Evolutionary conservation across 2,113 vertebrate genomes (phyloP).

Genomic region (Alexandromys fortis): DNA sequence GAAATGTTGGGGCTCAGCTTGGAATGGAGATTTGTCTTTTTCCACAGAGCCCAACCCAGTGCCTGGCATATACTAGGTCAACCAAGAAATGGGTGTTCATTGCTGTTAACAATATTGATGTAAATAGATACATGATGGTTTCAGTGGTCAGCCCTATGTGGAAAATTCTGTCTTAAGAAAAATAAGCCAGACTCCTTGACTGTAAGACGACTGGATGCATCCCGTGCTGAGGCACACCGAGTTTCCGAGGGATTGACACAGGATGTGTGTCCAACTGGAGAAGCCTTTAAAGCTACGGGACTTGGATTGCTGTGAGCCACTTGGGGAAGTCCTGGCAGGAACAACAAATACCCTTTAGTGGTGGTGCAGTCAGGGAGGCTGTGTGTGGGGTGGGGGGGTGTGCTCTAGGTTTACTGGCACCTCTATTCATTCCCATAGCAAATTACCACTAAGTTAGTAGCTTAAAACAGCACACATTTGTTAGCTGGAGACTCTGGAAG

Average conservation of each 20-base stretch:
- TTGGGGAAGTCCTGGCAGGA: conserved; percentile 12
- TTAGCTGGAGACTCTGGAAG: background rate
- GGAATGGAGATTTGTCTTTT: background rate
- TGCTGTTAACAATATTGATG: background rate
- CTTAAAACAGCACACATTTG: background rate
- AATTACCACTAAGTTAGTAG: background rate
- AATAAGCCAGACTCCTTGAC: background rate
- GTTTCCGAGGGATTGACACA: background rate
- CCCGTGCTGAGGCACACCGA: background rate
- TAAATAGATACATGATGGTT: background rate
- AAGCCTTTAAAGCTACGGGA: background rate
- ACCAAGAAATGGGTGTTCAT: background rate
- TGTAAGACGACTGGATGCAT: background rate
- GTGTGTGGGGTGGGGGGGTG: too few relatives aligned
- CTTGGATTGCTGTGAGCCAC: background rate
- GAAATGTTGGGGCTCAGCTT: background rate
- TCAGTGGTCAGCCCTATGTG: background rate
- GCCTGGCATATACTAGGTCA: background rate
- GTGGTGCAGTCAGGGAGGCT: background rate
- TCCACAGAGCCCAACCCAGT: background rate
- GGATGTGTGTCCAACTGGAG: background rate
- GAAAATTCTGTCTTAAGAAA: background rate
- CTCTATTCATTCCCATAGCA: background rate
- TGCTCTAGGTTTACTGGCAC: background rate
- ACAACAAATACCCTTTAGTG: background rate